Evolutionary conservation across 1,140 invertebrate species (phyloP).

Genomic region (Aphidius ervi): DNA sequence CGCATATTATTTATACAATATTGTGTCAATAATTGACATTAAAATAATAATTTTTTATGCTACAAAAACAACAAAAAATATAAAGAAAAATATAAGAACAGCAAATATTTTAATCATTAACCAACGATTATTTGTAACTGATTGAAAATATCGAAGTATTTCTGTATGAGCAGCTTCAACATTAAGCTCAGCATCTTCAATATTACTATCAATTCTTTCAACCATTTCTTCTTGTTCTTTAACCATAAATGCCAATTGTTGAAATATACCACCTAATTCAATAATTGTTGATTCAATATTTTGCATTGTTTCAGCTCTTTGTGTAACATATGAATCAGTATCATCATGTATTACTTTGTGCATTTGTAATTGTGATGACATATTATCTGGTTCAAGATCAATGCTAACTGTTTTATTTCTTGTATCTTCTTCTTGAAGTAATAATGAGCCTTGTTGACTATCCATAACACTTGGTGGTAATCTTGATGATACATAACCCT

Average conservation of each 20-base stretch:
- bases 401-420: constrained; percentile 59
- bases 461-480: constrained; percentile 68
- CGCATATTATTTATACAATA: constrained; percentile 19
- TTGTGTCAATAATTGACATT: constrained; percentile 7
- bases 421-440: constrained; percentile 67
- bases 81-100: constrained; percentile 97
- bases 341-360: constrained; percentile 77
- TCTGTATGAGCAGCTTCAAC: constrained; percentile 96
- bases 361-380: constrained; percentile 49
- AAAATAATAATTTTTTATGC: constrained; percentile 53
- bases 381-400: constrained; percentile 60
- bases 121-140: constrained; percentile 95
- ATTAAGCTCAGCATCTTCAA: constrained; percentile 93
- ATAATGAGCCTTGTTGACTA: constrained; percentile 64
- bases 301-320: constrained; percentile 95
- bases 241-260: constrained; percentile 97
- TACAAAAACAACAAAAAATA: constrained; percentile 97
- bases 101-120: constrained; percentile 99
- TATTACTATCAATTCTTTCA: constrained; percentile 94
- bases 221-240: constrained; percentile 99
- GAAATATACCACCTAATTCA: constrained; percentile 97
- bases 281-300: constrained; percentile 99
- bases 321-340: constrained; percentile 84
- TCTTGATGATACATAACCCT: constrained; percentile 64
- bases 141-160: constrained; percentile 97